Base-by-base conservation (phyloP, 2,113 vertebrate species). In the Calyptomena viridis region DNA sequence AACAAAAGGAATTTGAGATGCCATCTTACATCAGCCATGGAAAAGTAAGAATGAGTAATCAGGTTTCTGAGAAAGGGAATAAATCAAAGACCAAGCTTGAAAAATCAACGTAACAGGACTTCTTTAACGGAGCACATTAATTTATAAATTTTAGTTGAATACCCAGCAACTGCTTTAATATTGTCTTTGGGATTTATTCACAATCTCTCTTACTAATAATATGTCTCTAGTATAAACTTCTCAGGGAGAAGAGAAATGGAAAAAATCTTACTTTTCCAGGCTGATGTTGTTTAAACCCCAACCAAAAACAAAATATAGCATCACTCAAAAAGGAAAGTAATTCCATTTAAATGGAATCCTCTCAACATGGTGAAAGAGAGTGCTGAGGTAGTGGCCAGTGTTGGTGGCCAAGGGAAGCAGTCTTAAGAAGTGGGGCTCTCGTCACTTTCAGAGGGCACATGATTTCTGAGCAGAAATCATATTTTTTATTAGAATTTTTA, bases 1-100 rank as follows among this genome's bases (percentile, higher is more conserved):
- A 93, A 87, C 77, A 94, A 94, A 94, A 92, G 69, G 17, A 49
- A 60, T 87, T 91, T 12, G 10, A 87, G 84, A 93, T 81, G 63
- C 56, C 56, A 63, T 81, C 72, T 92, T 60, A 90, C 20, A 71
- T 90, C 83, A 87, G 21, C 47, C 55, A 13, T 79, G 58, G 58
- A 39, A 90, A 94, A 95, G 53, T 89, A 87, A 69, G 53, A 89
- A 53, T 87, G 66, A 79, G 31, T 87, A 94, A 94, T 66, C 59
- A 30, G n/a, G 49, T 95, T 95, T 93, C 78, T 83, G 49, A 91
- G 55, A 80, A 82, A 76, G 37, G 49, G 37, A 84, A 60, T 44
- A 68, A 93, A 89, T 89, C 74, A 84, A 89, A 91, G 71, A 44
- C 18, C 11, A 87, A 62, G n/a, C 37, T 46, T 21, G 20, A 87